These are phyloP conservation scores for Stenodera caucasica DNA, from an alignment of 2,888 invertebrate genomes.

Conservation along the genomic window DNA sequence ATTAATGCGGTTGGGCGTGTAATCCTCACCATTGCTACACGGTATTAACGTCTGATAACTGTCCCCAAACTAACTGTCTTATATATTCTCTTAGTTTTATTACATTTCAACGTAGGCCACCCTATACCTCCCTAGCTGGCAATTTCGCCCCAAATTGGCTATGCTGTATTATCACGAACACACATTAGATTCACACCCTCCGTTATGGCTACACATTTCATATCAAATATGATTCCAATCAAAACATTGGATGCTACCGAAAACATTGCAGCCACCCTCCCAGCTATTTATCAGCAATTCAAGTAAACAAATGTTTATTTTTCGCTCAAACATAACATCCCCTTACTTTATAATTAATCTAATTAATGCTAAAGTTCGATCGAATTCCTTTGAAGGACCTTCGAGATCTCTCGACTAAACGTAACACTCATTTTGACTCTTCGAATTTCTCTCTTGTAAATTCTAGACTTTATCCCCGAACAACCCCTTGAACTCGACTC, in stretches of 20 bases:
- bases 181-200: constrained; percentile 6
- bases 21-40: constrained; percentile 45
- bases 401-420: too few species aligned
- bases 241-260: constrained; percentile 7
- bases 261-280: background rate
- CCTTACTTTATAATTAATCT: too few species aligned
- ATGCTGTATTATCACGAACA: constrained; percentile 5
- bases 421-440: too few species aligned
- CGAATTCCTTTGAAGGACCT: too few species aligned
- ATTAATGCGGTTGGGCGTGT: constrained; percentile 44
- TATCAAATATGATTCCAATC: constrained; percentile 9
- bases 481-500: too few species aligned
- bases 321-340: background rate
- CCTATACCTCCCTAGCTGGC: constrained; percentile 4
- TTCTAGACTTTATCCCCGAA: background rate
- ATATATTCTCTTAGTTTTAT: constrained; percentile 35
- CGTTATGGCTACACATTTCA: constrained; percentile 2
- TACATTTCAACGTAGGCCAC: constrained; percentile 20
- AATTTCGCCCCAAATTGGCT: constrained; percentile 2
- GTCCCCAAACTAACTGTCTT: constrained; percentile 33
- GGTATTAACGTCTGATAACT: constrained; percentile 45
- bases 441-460: background rate
- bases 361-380: too few species aligned
- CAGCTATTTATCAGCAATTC: background rate
- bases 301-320: constrained; percentile 2